Percentiles rank a stretch among this genome's conserved stretches.
Evolutionary conservation across 2,797 vertebrate species (phyloP).

Genomic region (Pipistrellus pipistrellus): DNA sequence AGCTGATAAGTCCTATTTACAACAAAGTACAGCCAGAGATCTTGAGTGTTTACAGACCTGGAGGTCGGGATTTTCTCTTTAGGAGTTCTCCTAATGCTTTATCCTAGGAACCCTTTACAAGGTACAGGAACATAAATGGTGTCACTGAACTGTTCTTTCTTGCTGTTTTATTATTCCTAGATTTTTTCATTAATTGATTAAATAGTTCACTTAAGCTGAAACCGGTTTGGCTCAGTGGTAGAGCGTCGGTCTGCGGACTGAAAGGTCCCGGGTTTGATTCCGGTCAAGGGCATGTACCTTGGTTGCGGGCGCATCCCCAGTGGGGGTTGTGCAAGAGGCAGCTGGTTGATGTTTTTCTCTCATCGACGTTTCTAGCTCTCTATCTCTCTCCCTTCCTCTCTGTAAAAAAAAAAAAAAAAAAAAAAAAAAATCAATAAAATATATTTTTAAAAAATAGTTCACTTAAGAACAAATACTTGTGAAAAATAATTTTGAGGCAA

Average conservation of each 20-base stretch:
- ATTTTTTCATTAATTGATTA: background rate
- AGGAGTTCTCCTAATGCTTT: conserved; percentile 1
- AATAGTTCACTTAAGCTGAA: background rate
- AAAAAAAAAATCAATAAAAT: too few relatives aligned
- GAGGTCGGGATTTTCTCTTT: conserved; percentile 7
- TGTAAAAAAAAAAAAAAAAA: too few relatives aligned
- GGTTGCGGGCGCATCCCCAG: too few relatives aligned
- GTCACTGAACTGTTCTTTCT: conserved; percentile 28
- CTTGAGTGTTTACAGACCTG: background rate
- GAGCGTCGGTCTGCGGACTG: too few relatives aligned
- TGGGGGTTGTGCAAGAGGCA: too few relatives aligned
- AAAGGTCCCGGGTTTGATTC: too few relatives aligned
- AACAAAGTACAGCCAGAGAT: background rate
- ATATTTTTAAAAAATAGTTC: too few relatives aligned
- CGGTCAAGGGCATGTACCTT: too few relatives aligned
- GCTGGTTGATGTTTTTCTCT: too few relatives aligned
- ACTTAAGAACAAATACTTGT: conserved; percentile 1
- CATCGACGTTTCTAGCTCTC: too few relatives aligned
- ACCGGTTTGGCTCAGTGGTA: too few relatives aligned
- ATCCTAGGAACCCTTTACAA: background rate
- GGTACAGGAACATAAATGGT: background rate
- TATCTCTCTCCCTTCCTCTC: too few relatives aligned
- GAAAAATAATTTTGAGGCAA: conserved; percentile 34
- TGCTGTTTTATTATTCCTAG: conserved; percentile 41
- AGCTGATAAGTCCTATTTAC: conserved; percentile 54